Percentiles rank a stretch among this genome's conserved stretches.
Conservation (phyloP, 2,888 invertebrate genomes). For the Temnothorax unifasciatus region DNA sequence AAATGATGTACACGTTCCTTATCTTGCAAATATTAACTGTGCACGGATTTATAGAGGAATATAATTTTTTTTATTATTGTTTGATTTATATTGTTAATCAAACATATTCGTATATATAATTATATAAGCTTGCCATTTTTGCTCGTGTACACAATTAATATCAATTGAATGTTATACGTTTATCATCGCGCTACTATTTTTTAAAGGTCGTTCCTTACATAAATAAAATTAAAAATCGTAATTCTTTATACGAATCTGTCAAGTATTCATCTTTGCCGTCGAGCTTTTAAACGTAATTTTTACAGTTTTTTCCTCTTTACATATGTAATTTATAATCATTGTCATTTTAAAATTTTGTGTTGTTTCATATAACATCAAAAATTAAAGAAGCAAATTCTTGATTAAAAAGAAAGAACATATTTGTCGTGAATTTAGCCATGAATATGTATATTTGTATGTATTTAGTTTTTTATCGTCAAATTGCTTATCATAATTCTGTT, state of each 20-base stretch:
- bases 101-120: no score
- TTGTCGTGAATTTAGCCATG: not conserved
- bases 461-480: not conserved
- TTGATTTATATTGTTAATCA: not conserved
- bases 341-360: not conserved
- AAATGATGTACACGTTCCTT: no score
- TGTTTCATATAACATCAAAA: not conserved
- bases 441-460: not conserved
- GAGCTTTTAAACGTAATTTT: not conserved
- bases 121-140: no score
- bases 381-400: not conserved
- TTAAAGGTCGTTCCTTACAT: not conserved
- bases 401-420: not conserved
- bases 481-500: conserved; percentile 21
- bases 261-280: not conserved
- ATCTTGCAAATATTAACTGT: not conserved
- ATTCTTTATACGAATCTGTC: not conserved
- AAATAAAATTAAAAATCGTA: not conserved
- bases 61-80: not conserved
- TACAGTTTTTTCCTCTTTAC: not conserved
- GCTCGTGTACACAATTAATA: no score
- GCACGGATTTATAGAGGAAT: not conserved
- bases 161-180: not conserved
- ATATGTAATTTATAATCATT: not conserved
- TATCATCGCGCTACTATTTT: not conserved